Conservation (phyloP, 2,797 vertebrate species). For the Poecilia gillii region DNA sequence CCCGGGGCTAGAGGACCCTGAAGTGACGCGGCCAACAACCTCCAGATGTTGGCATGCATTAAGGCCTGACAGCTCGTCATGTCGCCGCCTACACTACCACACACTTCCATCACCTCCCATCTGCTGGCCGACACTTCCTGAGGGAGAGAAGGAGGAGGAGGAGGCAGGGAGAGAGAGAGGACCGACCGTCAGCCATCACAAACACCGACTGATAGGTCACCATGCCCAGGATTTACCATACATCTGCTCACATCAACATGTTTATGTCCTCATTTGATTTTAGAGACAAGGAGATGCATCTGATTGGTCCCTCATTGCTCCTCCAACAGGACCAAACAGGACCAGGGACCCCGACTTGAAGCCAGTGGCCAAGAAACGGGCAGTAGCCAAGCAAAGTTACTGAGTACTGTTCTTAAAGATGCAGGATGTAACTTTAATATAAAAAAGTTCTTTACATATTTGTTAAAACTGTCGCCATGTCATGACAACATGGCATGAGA, state of each 20-base stretch:
- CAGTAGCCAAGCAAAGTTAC: too few species aligned
- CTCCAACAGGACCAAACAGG: not conserved
- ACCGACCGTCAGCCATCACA: constrained; percentile 26
- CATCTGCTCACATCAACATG: not conserved
- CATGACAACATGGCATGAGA: too few species aligned
- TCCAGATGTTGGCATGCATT: constrained; percentile 85
- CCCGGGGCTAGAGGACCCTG: constrained; percentile 66
- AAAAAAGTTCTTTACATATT: not conserved
- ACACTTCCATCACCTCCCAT: constrained; percentile 78
- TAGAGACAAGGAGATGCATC: not conserved
- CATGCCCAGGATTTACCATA: not conserved
- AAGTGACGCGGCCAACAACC: constrained; percentile 69
- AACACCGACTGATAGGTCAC: constrained; percentile 14
- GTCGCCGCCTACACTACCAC: constrained; percentile 75
- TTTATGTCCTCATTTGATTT: not conserved
- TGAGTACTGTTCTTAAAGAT: too few species aligned
- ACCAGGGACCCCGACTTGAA: not conserved
- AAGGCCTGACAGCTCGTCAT: constrained; percentile 79
- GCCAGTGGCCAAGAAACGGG: not conserved
- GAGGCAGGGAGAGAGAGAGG: constrained; percentile 19
- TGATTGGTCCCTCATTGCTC: not conserved
- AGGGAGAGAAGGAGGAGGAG: constrained; percentile 32
- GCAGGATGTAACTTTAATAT: too few species aligned
- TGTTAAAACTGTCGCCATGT: not conserved
- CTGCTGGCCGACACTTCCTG: constrained; percentile 73